A percentile compares a stretch with the other conserved stretches of the same genome.
Conservation (phyloP, 2,888 invertebrate species). For the Scrobipalpa atriplicella region DNA sequence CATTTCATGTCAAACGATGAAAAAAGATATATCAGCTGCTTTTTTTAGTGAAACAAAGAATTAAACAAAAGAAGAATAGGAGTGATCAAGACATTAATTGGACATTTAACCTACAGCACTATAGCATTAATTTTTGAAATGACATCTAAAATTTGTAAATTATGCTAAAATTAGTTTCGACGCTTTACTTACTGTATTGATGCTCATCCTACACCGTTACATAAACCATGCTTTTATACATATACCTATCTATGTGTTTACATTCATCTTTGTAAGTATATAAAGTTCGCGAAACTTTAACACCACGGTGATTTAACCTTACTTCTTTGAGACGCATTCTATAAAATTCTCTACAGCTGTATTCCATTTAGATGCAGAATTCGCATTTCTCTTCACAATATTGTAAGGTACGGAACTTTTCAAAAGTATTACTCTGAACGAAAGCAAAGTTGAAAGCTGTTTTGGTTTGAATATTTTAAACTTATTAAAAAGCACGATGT, state of each 20-base stretch:
- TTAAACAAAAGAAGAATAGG: too few species aligned
- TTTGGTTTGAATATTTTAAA: not conserved
- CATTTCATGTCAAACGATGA: too few species aligned
- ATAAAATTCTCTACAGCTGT: constrained; percentile 28
- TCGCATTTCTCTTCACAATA: constrained; percentile 6
- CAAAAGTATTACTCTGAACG: not conserved
- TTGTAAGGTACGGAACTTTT: not conserved
- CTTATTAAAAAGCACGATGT: not conserved
- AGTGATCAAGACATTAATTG: too few species aligned
- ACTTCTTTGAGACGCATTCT: constrained; percentile 32
- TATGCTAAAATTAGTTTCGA: too few species aligned
- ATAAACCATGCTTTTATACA: too few species aligned
- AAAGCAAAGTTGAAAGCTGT: not conserved
- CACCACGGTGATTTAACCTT: constrained; percentile 39
- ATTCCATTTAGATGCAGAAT: constrained; percentile 15
- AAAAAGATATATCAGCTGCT: too few species aligned
- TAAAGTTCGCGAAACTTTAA: constrained; percentile 34
- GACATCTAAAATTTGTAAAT: too few species aligned
- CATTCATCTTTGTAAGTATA: not conserved
- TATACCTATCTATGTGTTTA: not conserved
- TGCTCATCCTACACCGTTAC: too few species aligned
- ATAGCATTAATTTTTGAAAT: too few species aligned
- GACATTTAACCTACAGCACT: too few species aligned
- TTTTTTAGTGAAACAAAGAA: too few species aligned
- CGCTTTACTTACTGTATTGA: too few species aligned